Evolutionary conservation across 2,113 vertebrate genomes (phyloP).

Genomic region (Sinosuthora webbiana): DNA sequence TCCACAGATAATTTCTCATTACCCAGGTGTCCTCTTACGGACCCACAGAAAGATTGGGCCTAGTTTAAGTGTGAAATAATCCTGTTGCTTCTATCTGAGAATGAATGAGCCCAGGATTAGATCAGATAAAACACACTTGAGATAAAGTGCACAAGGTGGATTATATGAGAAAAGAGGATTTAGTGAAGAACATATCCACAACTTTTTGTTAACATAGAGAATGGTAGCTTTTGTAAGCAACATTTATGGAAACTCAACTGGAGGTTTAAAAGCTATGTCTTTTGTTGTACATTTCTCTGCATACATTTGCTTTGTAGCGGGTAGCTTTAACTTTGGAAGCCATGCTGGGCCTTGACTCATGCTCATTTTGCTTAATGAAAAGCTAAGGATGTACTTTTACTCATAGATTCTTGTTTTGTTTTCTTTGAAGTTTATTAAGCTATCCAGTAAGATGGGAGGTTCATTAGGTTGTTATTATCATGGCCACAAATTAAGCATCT

Average conservation of each 20-base stretch:
- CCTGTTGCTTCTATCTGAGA: constrained; percentile 85
- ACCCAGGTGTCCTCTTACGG: constrained; percentile 93
- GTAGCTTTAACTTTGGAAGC: constrained; percentile 86
- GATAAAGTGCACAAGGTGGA: constrained; percentile 96
- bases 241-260: constrained; percentile 94
- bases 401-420: constrained; percentile 82
- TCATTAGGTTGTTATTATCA: constrained; percentile 92
- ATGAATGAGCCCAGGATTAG: constrained; percentile 92
- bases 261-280: constrained; percentile 91
- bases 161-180: constrained; percentile 99
- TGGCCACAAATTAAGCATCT: constrained; percentile 84
- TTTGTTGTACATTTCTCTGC: constrained; percentile 99
- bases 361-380: constrained; percentile 87
- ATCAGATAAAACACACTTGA: constrained; percentile 97
- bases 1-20: constrained; percentile 80
- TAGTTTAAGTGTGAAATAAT: constrained; percentile 92
- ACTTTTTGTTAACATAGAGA: constrained; percentile 94
- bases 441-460: constrained; percentile 81
- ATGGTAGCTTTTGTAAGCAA: constrained; percentile 89
- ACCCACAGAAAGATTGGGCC: constrained; percentile 84
- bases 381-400: constrained; percentile 87
- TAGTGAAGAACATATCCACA: constrained; percentile 96
- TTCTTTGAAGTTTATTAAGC: constrained; percentile 92
- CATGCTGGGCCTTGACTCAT: constrained; percentile 87
- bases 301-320: constrained; percentile 91